Evolutionary conservation across 2,797 vertebrate genomes (phyloP), one percentile per base, ranked within the genome.

Genomic region (Choloepus didactylus): DNA sequence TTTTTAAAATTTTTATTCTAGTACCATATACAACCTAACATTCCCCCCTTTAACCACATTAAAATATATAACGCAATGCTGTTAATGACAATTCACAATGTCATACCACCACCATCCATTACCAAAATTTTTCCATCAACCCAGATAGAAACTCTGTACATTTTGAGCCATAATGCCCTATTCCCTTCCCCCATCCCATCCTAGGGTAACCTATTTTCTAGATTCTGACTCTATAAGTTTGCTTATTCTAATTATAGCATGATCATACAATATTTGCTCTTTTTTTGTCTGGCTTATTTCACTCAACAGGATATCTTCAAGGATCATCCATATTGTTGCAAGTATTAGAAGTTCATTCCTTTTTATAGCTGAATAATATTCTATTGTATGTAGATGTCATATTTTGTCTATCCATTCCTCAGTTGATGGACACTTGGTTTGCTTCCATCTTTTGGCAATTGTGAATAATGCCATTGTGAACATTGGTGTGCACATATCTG

Each of bases 161-260:
- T 29, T 51, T 51, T 72, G 67, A 56, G 23, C 27, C 85, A 18
- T 91, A 41, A 89, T 4, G 88, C 38, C 38, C 60, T n/a, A 60
- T 75, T 72, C 16, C 46, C 44, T 85, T 27, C 67, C 76, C 41
- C 56, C 6, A 69, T 29, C 31, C 49, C 6, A 29, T 10, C 27
- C 29, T 29, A 29, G 12, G 35, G 35, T 25, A 27, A 94, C 85
- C 85, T 19, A 81, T 75, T 21, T 31, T 89, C 31, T 85, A 27
- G 21, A 91, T 96, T 93, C 67, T 77, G 25, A 81, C 54, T 69
- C 77, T 84, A 59, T 44, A 56, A 49, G 62, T 94, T 94, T 93
- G 49, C 44, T 64, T 90, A 29, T 93, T 80, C 21, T 59, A 60
- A 23, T 81, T n/a, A 81, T 84, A 87, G 73, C 3, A 18, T 49